phyloP scores from a whole-genome alignment of 2,113 vertebrate species.

The Neomonachus schauinslandi region DNA sequence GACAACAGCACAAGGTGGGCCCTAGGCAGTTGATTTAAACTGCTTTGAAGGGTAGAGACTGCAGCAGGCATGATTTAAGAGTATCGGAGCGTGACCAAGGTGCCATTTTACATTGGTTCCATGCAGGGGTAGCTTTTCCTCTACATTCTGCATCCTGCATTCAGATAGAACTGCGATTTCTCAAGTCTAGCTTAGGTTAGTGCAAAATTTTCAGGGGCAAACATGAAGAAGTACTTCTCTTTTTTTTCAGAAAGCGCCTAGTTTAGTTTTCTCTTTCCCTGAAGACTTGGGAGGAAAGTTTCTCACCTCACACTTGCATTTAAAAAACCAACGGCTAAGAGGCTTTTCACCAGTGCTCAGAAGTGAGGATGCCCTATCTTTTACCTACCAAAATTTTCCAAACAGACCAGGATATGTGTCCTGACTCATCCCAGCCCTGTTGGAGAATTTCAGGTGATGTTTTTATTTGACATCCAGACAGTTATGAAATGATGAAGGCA shows the following conservation, averaged over 20 bases:
- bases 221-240: neutral
- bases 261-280: neutral
- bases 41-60: neutral
- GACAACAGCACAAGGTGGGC: neutral
- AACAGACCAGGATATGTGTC: neutral
- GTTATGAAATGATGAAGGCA: neutral
- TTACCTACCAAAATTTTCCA: neutral
- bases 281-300: neutral
- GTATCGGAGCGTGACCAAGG: neutral
- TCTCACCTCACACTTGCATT: neutral
- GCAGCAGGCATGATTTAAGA: neutral
- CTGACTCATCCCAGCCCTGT: neutral
- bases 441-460: neutral
- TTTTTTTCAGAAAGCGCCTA: conserved; percentile 1
- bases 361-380: neutral
- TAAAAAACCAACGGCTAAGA: neutral
- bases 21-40: neutral
- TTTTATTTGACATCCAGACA: neutral
- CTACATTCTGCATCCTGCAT: neutral
- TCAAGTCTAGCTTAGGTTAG: conserved; percentile 1
- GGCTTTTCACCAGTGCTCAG: neutral
- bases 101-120: neutral
- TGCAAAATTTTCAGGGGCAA: neutral
- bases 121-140: neutral
- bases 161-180: neutral